phyloP scores from a whole-genome alignment of 92 coral and sea anemone genomes.

The Parazoanthus darwini region DNA sequence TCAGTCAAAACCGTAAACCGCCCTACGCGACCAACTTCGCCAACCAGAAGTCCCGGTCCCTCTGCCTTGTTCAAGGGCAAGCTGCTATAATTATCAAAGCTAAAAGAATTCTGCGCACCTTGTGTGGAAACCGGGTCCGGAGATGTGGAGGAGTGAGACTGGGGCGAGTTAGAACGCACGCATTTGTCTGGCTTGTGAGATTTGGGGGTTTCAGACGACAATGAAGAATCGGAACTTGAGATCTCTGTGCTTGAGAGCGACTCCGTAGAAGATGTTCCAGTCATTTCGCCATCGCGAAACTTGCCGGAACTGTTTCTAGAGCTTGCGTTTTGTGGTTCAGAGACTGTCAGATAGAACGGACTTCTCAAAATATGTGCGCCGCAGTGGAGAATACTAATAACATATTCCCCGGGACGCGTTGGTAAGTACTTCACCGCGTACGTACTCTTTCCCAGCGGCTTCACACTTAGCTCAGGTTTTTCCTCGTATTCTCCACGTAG shows the following conservation, averaged over 20 bases:
- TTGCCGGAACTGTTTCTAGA: conserved; percentile 14
- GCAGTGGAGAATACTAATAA: conserved; percentile 83
- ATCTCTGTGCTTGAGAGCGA: conserved; percentile 31
- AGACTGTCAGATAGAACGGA: conserved; percentile 88
- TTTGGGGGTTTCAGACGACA: background rate
- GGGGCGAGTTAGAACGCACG: conserved; percentile 4
- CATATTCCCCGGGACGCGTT: conserved; percentile 87
- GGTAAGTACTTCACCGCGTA: conserved; percentile 94
- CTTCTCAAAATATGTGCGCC: conserved; percentile 96
- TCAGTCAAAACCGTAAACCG: conserved; percentile 87
- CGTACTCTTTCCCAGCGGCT: conserved; percentile 83
- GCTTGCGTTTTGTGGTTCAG: conserved; percentile 48
- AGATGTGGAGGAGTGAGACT: conserved; percentile 21
- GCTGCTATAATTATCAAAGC: background rate
- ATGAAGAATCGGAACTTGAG: conserved; percentile 7
- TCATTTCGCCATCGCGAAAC: background rate
- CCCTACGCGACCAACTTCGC: conserved; percentile 92
- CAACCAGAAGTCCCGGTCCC: conserved; percentile 91
- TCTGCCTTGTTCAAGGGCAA: conserved; percentile 76
- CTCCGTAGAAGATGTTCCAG: conserved; percentile 21
- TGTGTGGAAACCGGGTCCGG: background rate
- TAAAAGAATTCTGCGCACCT: background rate
- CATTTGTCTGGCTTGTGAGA: background rate
- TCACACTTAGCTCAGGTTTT: conserved; percentile 89
- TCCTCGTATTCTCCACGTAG: conserved; percentile 68